A percentile compares a stretch with the other conserved stretches of the same genome.
Evolutionary conservation across 2,888 invertebrate species (phyloP).

Genomic region (Meta bourneti): DNA sequence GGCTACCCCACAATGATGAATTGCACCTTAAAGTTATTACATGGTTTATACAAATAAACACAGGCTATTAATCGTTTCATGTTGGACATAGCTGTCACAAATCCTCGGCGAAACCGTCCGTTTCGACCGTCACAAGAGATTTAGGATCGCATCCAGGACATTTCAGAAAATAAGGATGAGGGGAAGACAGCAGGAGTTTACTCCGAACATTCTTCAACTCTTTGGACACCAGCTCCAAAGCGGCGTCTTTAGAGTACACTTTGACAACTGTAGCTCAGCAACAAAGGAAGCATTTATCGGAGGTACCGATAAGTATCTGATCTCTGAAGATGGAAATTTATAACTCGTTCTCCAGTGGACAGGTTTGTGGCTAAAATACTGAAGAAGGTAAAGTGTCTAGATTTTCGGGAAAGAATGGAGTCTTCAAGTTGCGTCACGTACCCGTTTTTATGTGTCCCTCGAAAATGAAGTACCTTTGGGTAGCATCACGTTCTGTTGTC

Average conservation of each 20-base stretch:
- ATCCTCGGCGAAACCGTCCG: constrained; percentile 16
- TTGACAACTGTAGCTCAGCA: not conserved
- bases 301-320: not conserved
- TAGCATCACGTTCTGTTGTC: not conserved
- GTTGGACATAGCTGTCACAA: constrained; percentile 14
- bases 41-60: constrained; percentile 55
- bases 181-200: not conserved
- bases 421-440: constrained; percentile 1
- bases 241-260: not conserved
- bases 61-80: constrained; percentile 25
- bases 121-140: constrained; percentile 25
- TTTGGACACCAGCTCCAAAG: not conserved
- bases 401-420: not conserved
- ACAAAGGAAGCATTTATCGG: not conserved
- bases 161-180: not conserved
- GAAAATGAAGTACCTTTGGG: too few relatives aligned
- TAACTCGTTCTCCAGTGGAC: constrained; percentile 8
- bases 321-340: constrained; percentile 12
- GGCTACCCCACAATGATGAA: not conserved
- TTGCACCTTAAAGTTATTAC: constrained; percentile 9
- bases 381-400: not conserved
- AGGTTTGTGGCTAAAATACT: not conserved
- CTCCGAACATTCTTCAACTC: not conserved
- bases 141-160: constrained; percentile 3
- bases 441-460: not conserved